phyloP scores from a whole-genome alignment of 2,113 vertebrate species.

The Ochotona curzoniae region DNA sequence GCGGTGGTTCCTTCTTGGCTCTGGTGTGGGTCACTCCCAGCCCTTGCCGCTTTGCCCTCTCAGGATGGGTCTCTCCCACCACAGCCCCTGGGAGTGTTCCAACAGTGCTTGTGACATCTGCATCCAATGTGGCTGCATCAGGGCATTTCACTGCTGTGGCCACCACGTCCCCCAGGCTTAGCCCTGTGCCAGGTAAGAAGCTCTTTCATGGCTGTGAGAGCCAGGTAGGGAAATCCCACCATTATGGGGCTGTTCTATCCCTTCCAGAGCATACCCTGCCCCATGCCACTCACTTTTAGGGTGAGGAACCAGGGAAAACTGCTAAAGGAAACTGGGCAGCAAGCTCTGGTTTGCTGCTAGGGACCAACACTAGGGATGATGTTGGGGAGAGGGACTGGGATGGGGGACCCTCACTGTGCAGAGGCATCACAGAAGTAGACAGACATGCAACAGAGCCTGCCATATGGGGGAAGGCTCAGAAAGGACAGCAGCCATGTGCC shows the following conservation, averaged over 20 bases:
- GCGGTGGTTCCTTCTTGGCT: too few species aligned
- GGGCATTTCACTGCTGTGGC: not conserved
- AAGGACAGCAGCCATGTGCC: not conserved
- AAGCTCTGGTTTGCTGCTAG: not conserved
- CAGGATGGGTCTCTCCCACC: not conserved
- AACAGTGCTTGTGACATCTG: not conserved
- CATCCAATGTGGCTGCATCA: not conserved
- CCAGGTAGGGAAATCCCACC: not conserved
- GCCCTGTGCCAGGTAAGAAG: not conserved
- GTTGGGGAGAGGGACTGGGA: not conserved
- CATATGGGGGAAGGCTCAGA: not conserved
- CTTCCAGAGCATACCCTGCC: not conserved
- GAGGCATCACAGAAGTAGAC: not conserved
- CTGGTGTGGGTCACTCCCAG: not conserved
- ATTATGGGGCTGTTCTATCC: too few species aligned
- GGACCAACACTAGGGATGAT: not conserved
- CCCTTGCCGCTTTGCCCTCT: not conserved
- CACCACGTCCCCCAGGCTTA: not conserved
- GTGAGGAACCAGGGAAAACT: not conserved
- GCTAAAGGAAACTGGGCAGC: not conserved
- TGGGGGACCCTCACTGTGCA: not conserved
- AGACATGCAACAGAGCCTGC: not conserved
- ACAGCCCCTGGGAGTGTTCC: not conserved
- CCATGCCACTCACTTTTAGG: not conserved
- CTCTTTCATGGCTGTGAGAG: too few species aligned